Evolutionary conservation across 2,888 invertebrate species (phyloP), one percentile per base, ranked within the genome.

Genomic region (Clunio marinus): DNA sequence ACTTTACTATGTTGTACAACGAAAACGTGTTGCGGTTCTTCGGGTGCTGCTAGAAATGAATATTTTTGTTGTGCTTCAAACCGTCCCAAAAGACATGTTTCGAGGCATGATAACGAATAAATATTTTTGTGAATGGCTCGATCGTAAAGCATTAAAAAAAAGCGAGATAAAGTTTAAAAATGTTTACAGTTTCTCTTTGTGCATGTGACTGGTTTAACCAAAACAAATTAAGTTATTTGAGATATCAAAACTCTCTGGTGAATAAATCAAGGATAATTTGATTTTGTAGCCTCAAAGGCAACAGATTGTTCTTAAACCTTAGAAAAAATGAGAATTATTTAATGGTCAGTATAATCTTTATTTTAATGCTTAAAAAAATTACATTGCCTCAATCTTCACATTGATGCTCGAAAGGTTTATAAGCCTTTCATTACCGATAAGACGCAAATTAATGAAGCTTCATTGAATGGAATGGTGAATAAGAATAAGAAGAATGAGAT

Each of bases 391-490:
- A 7, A 7, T 51, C 22, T 45, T 51, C 17, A 3, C 22, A 22
- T 13, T 51, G 13, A 51, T 7, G 15, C n/a, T 15, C 41, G 41
- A 15, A 41, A 10, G 41, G 10, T 7, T 41, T 32, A n/a, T 32
- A 13, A 32, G 35, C 5, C 13, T 32, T 5, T 32, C 35, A 32
- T 32, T 8, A 15, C 45, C 15, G 45, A 15, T 45, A 5, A 15
- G n/a, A 45, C 45, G n/a, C 45, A 45, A 45, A 45, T 45, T 22
- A 51, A 51, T 51, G 51, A 17, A 51, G 20, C 17, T 51, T 51
- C 20, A 51, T 51, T 2, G n/a, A 51, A 5, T 22, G 20, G 13
- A 51, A 51, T 22, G n/a, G n/a, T n/a, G n/a, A n/a, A n/a, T n/a
- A n/a, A n/a, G n/a, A n/a, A n/a, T n/a, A n/a, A n/a, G n/a, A n/a